Evolutionary conservation across 2,113 vertebrate species (phyloP).

Genomic region (Passer domesticus): DNA sequence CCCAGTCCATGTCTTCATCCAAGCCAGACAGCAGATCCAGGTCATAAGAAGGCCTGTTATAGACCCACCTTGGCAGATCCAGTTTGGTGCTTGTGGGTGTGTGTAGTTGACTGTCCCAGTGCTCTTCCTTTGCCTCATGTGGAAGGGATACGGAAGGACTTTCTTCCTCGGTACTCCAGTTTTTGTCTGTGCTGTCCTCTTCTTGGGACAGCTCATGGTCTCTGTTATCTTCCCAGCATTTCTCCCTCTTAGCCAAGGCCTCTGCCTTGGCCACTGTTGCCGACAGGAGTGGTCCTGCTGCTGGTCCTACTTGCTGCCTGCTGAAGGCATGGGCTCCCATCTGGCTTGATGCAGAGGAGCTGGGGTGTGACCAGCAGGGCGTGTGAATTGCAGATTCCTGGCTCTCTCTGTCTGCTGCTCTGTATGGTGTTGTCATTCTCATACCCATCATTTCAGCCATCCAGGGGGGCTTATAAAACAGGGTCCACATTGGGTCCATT

Average conservation of each 20-base stretch:
- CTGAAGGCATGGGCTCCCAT: not conserved
- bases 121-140: not conserved
- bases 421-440: not conserved
- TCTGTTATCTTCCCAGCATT: not conserved
- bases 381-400: not conserved
- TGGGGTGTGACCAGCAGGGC: too few relatives aligned
- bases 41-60: not conserved
- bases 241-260: not conserved
- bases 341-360: too few relatives aligned
- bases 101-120: not conserved
- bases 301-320: not conserved
- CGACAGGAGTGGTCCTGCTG: not conserved
- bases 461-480: not conserved
- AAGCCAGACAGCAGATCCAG: not conserved
- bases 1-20: accelerated
- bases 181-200: not conserved
- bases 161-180: too few relatives aligned
- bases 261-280: accelerated
- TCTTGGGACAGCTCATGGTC: too few relatives aligned
- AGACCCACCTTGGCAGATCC: accelerated
- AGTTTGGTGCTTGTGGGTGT: accelerated
- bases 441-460: not conserved
- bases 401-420: not conserved
- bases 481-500: not conserved
- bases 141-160: too few relatives aligned